Conservation (phyloP, 2,888 invertebrate species). For the Dusona sp. region DNA sequence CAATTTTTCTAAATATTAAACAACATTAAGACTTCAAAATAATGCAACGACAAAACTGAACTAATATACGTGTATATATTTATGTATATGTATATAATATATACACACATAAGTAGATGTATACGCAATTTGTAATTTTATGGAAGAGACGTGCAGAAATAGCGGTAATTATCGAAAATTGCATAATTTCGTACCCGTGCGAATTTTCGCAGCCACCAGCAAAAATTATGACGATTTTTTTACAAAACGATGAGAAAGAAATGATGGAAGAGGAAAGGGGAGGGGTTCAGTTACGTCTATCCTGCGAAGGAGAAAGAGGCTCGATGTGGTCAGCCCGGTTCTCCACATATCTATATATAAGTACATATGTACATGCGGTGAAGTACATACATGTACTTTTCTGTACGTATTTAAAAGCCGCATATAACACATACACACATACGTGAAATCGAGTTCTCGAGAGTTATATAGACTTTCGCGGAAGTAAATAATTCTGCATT, state of each 20-base stretch:
- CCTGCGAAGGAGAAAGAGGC: constrained; percentile 62
- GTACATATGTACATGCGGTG: not conserved
- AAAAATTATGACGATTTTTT: not conserved
- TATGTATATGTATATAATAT: not conserved
- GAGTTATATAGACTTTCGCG: constrained; percentile 61
- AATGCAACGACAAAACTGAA: too few species aligned
- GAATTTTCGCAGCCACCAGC: constrained; percentile 13
- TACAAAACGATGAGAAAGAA: constrained; percentile 45
- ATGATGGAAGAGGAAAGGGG: not conserved
- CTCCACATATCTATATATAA: not conserved
- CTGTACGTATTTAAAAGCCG: not conserved
- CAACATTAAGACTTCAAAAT: too few species aligned
- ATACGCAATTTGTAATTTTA: not conserved
- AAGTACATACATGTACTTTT: not conserved
- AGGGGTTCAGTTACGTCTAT: constrained; percentile 64
- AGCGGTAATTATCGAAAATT: constrained; percentile 71
- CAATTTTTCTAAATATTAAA: too few species aligned
- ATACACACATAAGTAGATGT: too few species aligned
- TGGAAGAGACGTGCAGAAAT: constrained; percentile 62
- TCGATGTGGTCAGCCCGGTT: constrained; percentile 49
- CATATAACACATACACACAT: not conserved
- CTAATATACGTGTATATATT: too few species aligned
- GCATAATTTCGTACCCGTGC: constrained; percentile 58
- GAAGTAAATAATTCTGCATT: constrained; percentile 50
- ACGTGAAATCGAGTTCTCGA: constrained; percentile 37